phyloP scores from a whole-genome alignment of 2,113 vertebrate species.

The Muscicapa adusta region DNA sequence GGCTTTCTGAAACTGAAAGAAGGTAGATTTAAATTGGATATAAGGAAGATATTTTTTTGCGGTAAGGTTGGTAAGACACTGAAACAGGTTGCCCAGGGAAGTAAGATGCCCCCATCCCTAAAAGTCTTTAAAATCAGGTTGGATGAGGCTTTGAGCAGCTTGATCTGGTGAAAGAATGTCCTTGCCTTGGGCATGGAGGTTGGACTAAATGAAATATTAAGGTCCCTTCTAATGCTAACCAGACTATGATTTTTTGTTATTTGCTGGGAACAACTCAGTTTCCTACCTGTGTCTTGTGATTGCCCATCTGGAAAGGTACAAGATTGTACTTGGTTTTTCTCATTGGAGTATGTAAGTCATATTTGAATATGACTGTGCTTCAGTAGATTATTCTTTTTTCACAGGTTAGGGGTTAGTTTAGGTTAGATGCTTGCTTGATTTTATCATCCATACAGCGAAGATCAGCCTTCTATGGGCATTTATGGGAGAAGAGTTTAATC shows the following conservation, averaged over 20 bases:
- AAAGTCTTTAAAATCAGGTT: not conserved
- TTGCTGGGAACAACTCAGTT: not conserved
- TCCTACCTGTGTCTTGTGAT: not conserved
- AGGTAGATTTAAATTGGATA: not conserved
- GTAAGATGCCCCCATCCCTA: not conserved
- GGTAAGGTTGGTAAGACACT: not conserved
- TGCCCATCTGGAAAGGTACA: not conserved
- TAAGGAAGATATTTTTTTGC: not conserved
- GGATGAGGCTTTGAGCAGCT: not conserved
- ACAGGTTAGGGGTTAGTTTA: not conserved
- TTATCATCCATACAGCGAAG: not conserved
- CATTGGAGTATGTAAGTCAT: not conserved
- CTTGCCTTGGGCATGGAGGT: accelerated
- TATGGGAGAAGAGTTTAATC: not conserved
- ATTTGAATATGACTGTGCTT: not conserved
- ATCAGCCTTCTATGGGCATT: not conserved
- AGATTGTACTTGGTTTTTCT: not conserved
- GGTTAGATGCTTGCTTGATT: not conserved
- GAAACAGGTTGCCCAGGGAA: not conserved
- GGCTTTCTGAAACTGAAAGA: not conserved
- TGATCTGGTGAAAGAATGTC: not conserved
- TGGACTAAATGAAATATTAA: not conserved
- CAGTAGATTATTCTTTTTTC: not conserved
- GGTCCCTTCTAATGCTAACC: not conserved
- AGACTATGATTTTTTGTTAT: not conserved